Evolutionary conservation across 1,140 invertebrate genomes (phyloP), one percentile per base, ranked within the genome.

Genomic region (Platyura marginata): DNA sequence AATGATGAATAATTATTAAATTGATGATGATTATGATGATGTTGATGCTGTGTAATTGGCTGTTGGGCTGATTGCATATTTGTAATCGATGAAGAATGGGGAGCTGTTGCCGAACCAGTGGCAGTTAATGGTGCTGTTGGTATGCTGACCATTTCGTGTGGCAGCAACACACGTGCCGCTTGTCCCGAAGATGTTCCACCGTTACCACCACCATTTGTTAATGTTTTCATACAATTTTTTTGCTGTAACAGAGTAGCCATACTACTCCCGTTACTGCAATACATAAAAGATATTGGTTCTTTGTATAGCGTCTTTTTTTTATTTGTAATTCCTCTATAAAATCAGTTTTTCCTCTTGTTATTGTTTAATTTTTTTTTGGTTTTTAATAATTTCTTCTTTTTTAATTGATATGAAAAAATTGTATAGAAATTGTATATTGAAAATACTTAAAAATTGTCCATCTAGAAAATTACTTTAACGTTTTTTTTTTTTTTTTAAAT

Each of bases 221-320:
- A 52, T 46, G 63, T 50, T 62, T 66, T 62, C 53, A 69, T 65
- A 53, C 66, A 64, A 63, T 67, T 68, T 53, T 67, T 62, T 45
- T 68, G 66, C 42, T 47, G 48, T 38, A 49, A 46, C 44, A 49
- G 42, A 18, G 48, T 48, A 40, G 48, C 46, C 48, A 48, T 48
- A 47, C 42, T 47, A 42, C 43, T 49, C 37, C 37, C 44, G 39
- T 48, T 45, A 21, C 25, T 13, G 41, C 41, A 41, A 20, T 25
- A 29, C 15, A 32, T 21, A 32, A 21, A 36, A 13, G 25, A 13
- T 29, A 13, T 29, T 29, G 25, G 1, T 32, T 19, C 9, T 39
- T 25, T 25, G 13, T 18, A 29, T 20, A 11, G 36, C 21, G 34
- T 18, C 22, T 43, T 44, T 15, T 15, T 21, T 32, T 40, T 22